Percentiles rank a stretch among this genome's conserved stretches.
Conservation (phyloP, 2,888 invertebrate species). For the Caenorhabditis sp. region DNA sequence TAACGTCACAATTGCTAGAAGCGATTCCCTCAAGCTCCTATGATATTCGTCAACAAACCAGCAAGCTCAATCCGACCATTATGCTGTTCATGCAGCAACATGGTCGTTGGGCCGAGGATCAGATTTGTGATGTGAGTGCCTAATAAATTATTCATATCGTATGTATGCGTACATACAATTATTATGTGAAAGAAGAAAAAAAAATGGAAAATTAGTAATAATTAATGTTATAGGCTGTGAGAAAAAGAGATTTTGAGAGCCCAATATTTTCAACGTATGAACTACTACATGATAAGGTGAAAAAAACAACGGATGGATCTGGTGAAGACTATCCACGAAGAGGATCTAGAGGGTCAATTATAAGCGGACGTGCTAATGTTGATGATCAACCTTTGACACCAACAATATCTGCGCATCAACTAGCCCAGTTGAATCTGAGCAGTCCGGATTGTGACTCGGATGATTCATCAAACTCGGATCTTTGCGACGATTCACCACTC, state of each 20-base stretch:
- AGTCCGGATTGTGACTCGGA: slow-evolving; percentile 66
- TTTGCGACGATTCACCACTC: slow-evolving; percentile 46
- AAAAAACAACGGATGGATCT: slow-evolving; percentile 25
- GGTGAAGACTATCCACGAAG: slow-evolving; percentile 30
- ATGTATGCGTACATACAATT: neutral
- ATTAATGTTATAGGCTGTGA: slow-evolving; percentile 54
- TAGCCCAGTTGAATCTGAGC: slow-evolving; percentile 63
- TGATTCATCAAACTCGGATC: slow-evolving; percentile 62
- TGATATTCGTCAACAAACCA: slow-evolving; percentile 25
- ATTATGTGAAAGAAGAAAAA: slow-evolving; percentile 7
- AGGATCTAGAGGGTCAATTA: slow-evolving; percentile 57
- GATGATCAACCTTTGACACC: slow-evolving; percentile 49
- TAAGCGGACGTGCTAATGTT: slow-evolving; percentile 53
- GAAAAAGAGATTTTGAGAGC: slow-evolving; percentile 59
- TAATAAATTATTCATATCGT: neutral
- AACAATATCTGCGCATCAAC: slow-evolving; percentile 65
- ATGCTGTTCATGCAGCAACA: slow-evolving; percentile 68
- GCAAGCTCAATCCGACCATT: slow-evolving; percentile 56
- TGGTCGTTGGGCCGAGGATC: slow-evolving; percentile 64
- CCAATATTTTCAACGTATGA: slow-evolving; percentile 65
- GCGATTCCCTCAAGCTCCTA: slow-evolving; percentile 34
- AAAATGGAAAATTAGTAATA: neutral
- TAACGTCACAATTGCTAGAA: slow-evolving; percentile 19
- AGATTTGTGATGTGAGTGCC: slow-evolving; percentile 60
- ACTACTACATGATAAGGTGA: slow-evolving; percentile 60